phyloP scores from a whole-genome alignment of 2,113 vertebrate species.

The Nothobranchius kuhntae region DNA sequence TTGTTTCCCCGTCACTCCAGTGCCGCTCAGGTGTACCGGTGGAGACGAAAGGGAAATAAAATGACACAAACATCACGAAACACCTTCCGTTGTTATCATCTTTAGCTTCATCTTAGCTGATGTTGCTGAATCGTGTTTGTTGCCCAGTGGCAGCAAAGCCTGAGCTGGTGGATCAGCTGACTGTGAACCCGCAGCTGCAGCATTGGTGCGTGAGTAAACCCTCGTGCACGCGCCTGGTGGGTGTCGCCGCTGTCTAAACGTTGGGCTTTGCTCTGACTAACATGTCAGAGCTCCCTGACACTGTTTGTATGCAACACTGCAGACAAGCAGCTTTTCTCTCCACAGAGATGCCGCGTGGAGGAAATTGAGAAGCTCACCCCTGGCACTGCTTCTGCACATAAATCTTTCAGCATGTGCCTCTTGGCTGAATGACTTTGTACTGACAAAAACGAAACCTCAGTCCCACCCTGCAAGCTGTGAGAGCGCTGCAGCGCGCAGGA shows the following conservation, averaged over 20 bases:
- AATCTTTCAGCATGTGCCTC: constrained; percentile 78
- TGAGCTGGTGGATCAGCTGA: too few species aligned
- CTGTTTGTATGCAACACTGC: constrained; percentile 69
- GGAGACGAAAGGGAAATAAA: too few species aligned
- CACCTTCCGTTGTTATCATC: too few species aligned
- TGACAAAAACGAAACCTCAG: constrained; percentile 72
- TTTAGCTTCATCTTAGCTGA: too few species aligned
- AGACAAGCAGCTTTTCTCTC: constrained; percentile 51
- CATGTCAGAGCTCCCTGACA: constrained; percentile 57
- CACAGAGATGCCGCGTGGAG: constrained; percentile 70
- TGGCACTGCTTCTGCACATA: constrained; percentile 70
- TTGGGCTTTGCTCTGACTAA: constrained; percentile 60
- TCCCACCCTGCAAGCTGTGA: constrained; percentile 53
- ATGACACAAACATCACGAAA: too few species aligned
- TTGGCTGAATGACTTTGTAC: constrained; percentile 77
- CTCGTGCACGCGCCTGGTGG: constrained; percentile 39
- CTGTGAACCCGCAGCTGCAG: neutral
- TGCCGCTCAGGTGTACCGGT: too few species aligned
- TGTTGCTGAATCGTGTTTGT: too few species aligned
- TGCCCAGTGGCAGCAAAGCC: too few species aligned
- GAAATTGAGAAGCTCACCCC: constrained; percentile 73
- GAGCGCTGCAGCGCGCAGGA: constrained; percentile 19
- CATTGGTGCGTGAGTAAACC: neutral
- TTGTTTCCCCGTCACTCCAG: too few species aligned
- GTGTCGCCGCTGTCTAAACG: constrained; percentile 54